Evolutionary conservation across 2,888 invertebrate genomes (phyloP).

Genomic region (Allygus modestus): DNA sequence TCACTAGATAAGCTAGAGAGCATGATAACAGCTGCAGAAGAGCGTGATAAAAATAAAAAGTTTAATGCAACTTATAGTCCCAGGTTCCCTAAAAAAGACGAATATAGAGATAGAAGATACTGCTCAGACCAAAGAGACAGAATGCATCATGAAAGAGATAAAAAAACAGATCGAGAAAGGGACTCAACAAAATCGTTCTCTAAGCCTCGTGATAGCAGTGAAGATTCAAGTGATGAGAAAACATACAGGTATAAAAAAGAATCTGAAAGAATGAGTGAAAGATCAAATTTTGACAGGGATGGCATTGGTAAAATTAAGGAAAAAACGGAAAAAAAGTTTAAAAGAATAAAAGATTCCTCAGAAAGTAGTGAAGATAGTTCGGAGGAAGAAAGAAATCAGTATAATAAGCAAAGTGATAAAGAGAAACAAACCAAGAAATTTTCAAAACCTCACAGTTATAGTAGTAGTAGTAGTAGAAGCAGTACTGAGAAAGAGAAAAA

Average conservation of each 20-base stretch:
- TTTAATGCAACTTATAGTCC: conserved; percentile 46
- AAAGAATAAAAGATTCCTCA: not conserved
- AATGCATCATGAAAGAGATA: not conserved
- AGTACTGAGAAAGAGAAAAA: not conserved
- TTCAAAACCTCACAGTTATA: conserved; percentile 3
- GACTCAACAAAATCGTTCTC: conserved; percentile 34
- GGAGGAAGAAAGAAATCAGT: not conserved
- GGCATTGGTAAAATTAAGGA: not conserved
- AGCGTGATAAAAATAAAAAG: conserved; percentile 54
- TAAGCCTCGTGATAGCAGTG: conserved; percentile 53
- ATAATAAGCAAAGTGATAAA: not conserved
- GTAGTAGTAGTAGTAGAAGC: not conserved
- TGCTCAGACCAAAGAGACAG: conserved; percentile 4
- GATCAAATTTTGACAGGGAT: conserved; percentile 10
- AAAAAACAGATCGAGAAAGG: not conserved
- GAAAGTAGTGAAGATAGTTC: not conserved
- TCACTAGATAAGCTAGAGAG: conserved; percentile 76
- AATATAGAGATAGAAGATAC: conserved; percentile 59
- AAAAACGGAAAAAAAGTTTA: not conserved
- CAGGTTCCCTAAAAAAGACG: not conserved
- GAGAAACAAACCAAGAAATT: not conserved
- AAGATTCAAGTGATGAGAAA: conserved; percentile 34
- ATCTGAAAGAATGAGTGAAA: not conserved
- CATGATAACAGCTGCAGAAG: conserved; percentile 77
- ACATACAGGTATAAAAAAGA: not conserved